These are phyloP conservation scores for Didymodactylos carnosus DNA, from an alignment of 2,888 invertebrate genomes.

Conservation along the genomic window DNA sequence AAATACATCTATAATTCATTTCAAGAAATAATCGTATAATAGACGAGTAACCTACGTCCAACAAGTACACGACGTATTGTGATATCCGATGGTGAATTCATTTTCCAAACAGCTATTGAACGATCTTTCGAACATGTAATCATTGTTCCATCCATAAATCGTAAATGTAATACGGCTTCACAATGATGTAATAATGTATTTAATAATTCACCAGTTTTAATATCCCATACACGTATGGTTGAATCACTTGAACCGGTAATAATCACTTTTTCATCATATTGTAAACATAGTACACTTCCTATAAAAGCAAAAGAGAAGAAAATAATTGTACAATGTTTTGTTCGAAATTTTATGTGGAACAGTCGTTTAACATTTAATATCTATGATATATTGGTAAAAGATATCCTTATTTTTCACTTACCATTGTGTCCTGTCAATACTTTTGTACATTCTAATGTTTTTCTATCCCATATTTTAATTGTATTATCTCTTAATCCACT, in stretches of 20 bases:
- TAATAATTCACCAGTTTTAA: constrained; percentile 78
- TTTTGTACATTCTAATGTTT: constrained; percentile 70
- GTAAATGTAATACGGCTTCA: constrained; percentile 89
- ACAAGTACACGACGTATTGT: constrained; percentile 78
- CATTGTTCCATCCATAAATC: constrained; percentile 99
- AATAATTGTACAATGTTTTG: too few species aligned
- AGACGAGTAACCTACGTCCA: too few species aligned
- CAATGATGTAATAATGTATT: constrained; percentile 97
- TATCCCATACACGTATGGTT: constrained; percentile 91
- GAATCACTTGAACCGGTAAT: constrained; percentile 94
- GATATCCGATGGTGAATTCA: constrained; percentile 81
- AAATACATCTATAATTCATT: too few species aligned
- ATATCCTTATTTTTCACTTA: too few species aligned
- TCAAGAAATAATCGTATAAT: too few species aligned
- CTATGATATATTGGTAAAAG: too few species aligned
- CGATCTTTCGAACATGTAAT: constrained; percentile 98
- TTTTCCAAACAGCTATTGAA: constrained; percentile 99
- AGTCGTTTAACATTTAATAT: too few species aligned
- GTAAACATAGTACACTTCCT: constrained; percentile 91
- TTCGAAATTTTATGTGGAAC: too few species aligned
- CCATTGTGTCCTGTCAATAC: constrained; percentile 90
- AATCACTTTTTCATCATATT: constrained; percentile 95
- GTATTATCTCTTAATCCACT: constrained; percentile 96
- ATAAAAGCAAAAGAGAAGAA: too few species aligned
- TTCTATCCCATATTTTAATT: constrained; percentile 95